phyloP scores from a whole-genome alignment of 1,140 invertebrate species.

The Thaumetopoea pityocampa region DNA sequence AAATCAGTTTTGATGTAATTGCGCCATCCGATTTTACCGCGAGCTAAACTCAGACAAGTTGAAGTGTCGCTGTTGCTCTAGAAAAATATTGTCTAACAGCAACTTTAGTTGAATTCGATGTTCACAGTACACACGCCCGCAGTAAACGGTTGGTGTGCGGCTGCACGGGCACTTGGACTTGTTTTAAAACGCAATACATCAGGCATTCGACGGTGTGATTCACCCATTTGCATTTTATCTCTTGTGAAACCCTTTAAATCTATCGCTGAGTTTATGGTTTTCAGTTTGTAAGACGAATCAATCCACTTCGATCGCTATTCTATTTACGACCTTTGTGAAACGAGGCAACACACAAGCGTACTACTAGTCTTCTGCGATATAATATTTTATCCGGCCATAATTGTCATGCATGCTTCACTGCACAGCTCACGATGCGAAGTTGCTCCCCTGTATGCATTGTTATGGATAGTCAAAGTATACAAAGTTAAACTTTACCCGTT shows the following conservation, averaged over 20 bases:
- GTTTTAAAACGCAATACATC: slow-evolving; percentile 5
- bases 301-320: slow-evolving; percentile 28
- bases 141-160: slow-evolving; percentile 1
- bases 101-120: slow-evolving; percentile 10
- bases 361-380: no score
- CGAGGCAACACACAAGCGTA: no score
- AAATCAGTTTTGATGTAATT: slow-evolving; percentile 13
- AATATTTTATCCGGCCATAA: no score
- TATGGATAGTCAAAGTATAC: no score
- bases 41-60: slow-evolving; percentile 19
- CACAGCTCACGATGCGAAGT: no score
- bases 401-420: no score
- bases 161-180: background rate
- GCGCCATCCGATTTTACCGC: slow-evolving; percentile 11
- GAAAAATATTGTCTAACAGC: slow-evolving; percentile 32
- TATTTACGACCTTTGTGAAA: slow-evolving; percentile 31
- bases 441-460: no score
- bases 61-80: slow-evolving; percentile 27
- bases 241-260: slow-evolving; percentile 17
- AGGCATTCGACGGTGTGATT: slow-evolving; percentile 2
- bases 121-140: slow-evolving; percentile 13
- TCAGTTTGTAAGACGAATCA: slow-evolving; percentile 23
- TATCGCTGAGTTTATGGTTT: slow-evolving; percentile 28
- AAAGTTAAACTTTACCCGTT: no score
- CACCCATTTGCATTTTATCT: slow-evolving; percentile 10